phyloP scores from a whole-genome alignment of 2,888 invertebrate species.

The Cataglyphis rosenhaueri region DNA sequence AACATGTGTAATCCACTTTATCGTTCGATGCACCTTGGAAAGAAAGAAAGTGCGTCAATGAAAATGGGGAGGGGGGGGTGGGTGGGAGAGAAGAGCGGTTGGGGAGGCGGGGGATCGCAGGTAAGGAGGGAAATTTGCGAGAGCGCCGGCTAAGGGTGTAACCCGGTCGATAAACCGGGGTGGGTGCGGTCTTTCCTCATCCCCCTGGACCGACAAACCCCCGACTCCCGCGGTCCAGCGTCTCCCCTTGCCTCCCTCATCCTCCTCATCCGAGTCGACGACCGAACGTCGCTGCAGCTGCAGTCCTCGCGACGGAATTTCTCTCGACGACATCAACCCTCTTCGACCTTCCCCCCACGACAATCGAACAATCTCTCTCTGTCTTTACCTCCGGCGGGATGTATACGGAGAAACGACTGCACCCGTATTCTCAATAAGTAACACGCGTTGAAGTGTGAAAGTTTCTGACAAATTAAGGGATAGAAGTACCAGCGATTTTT shows the following conservation, averaged over 20 bases:
- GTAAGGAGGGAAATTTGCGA: constrained; percentile 77
- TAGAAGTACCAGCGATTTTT: not conserved
- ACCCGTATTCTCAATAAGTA: not conserved
- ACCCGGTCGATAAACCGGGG: constrained; percentile 81
- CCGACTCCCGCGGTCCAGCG: constrained; percentile 69
- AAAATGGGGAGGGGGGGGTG: not conserved
- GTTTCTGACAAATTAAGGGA: constrained; percentile 19
- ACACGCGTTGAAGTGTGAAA: not conserved
- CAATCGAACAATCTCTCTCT: constrained; percentile 39
- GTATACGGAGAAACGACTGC: constrained; percentile 10
- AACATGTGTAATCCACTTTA: constrained; percentile 33
- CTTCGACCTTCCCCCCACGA: constrained; percentile 31
- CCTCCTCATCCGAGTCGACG: constrained; percentile 50
- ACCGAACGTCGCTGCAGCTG: constrained; percentile 48
- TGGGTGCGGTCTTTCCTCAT: constrained; percentile 80
- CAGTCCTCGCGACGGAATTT: constrained; percentile 47
- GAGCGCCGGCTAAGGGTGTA: constrained; percentile 77
- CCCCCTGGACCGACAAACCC: constrained; percentile 72
- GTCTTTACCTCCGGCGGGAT: not conserved
- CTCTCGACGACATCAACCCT: constrained; percentile 48
- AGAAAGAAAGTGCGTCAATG: constrained; percentile 26
- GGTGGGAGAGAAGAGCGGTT: not conserved
- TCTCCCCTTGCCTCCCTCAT: constrained; percentile 49
- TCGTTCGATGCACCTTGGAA: constrained; percentile 20
- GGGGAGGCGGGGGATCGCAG: constrained; percentile 42